phyloP scores from a whole-genome alignment of 1,140 invertebrate genomes.

The fruit fly (Drosophila melanogaster) region Release_6_plus_ISO1_MT NT_037436.4:435001-435500 shows the following conservation, averaged over 20 bases:
- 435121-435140: conserved; percentile 93
- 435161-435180: conserved; percentile 93
- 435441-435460: conserved; percentile 1
- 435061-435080: conserved; percentile 53
- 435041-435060: conserved; percentile 44
- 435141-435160: conserved; percentile 93
- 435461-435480: conserved; percentile 4
- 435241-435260: conserved; percentile 92
- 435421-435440: conserved; percentile 34
- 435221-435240: conserved; percentile 92
- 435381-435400: conserved; percentile 40
- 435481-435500: conserved; percentile 40
- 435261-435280: conserved; percentile 91
- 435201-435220: conserved; percentile 92
- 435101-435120: conserved; percentile 85
- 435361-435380: conserved; percentile 79
- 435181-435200: conserved; percentile 92
- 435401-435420: conserved; percentile 32
- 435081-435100: conserved; percentile 23
- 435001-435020: conserved; percentile 19
- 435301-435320: conserved; percentile 85
- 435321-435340: conserved; percentile 49
- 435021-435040: conserved; percentile 43
- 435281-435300: conserved; percentile 85
- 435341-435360: conserved; percentile 73